These are phyloP conservation scores for Hipparchia semele DNA, from an alignment of 2,888 invertebrate species.

Conservation along the genomic window DNA sequence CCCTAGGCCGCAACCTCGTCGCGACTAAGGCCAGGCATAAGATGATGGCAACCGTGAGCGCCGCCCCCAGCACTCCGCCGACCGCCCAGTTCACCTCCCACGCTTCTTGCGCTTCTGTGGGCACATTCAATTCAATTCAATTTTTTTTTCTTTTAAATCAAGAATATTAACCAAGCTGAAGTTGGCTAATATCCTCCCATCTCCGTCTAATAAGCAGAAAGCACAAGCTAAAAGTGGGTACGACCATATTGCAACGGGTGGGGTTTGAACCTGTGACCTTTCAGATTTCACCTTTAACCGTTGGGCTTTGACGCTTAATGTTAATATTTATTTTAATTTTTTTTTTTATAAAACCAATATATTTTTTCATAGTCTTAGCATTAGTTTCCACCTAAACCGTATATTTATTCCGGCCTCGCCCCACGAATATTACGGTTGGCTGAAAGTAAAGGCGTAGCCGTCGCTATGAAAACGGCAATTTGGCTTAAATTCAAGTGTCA, in stretches of 20 bases:
- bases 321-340: too few species aligned
- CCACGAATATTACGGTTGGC: conserved; percentile 29
- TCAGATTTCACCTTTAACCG: too few species aligned
- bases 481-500: conserved; percentile 37
- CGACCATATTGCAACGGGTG: too few species aligned
- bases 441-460: conserved; percentile 34
- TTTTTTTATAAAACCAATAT: too few species aligned
- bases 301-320: too few species aligned
- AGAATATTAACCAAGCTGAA: too few species aligned
- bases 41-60: conserved; percentile 86
- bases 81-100: conserved; percentile 80
- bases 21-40: conserved; percentile 85
- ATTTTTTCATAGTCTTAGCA: too few species aligned
- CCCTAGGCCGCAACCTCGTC: conserved; percentile 80
- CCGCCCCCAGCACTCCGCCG: conserved; percentile 87
- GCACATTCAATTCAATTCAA: conserved; percentile 10
- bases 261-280: too few species aligned
- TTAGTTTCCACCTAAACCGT: conserved; percentile 4
- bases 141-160: not conserved
- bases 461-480: conserved; percentile 36
- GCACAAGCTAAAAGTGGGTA: too few species aligned
- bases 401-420: conserved; percentile 25
- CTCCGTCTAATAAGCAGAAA: too few species aligned
- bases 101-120: conserved; percentile 70
- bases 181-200: too few species aligned